Conservation (phyloP, 2,113 vertebrate species). For the Micromys minutus region DNA sequence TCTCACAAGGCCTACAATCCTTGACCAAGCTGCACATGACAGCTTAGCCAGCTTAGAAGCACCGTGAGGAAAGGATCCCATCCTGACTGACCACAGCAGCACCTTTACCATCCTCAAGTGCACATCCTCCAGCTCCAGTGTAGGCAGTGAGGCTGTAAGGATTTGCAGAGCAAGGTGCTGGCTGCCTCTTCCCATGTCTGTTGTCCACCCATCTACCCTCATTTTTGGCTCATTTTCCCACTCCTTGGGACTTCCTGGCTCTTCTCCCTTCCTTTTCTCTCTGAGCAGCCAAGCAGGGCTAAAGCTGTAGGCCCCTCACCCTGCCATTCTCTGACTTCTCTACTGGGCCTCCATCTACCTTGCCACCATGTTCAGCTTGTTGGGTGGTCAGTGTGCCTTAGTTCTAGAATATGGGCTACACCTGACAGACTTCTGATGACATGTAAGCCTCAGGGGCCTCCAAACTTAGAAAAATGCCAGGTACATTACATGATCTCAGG, state of each 20-base stretch:
- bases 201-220: background rate
- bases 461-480: background rate
- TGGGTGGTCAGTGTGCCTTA: background rate
- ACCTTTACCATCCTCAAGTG: accelerated
- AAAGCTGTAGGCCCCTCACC: background rate
- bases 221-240: background rate
- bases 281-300: too few relatives aligned
- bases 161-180: background rate
- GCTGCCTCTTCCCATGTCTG: background rate
- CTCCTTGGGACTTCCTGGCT: background rate
- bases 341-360: accelerated
- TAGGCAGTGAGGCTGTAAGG: background rate
- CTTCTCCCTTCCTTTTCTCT: background rate
- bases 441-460: background rate
- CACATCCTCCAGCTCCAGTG: background rate
- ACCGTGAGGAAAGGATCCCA: slow-evolving; percentile 38
- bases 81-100: background rate
- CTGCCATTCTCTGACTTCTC: background rate
- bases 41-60: slow-evolving; percentile 76
- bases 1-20: background rate
- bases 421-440: background rate
- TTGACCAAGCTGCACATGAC: slow-evolving; percentile 57
- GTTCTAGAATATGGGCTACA: background rate
- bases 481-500: background rate
- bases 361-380: background rate